Evolutionary conservation across 2,888 invertebrate species (phyloP), one percentile per base, ranked within the genome.

Genomic region (Bimastos eiseni): DNA sequence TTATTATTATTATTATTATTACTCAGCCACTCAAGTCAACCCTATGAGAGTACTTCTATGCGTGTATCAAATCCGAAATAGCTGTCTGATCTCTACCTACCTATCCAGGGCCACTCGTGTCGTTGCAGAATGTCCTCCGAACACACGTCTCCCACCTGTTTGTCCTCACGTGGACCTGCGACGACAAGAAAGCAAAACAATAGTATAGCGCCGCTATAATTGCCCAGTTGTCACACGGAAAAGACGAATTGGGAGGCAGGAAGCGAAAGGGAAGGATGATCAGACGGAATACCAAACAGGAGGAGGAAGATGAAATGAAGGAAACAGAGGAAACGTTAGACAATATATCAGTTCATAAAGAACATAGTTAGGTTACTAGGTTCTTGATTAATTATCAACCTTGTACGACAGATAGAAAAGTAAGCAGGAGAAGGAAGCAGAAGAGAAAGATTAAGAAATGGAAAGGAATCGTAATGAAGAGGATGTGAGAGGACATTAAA

Each of bases 91-190:
- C 24, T 55, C 11, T 70, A 1, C 83, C 3, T 49, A 90, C 90
- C 90, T 30, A 90, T 90, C 90, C 90, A 90, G n/a, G 84, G 90
- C 90, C 90, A 90, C 38, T 90, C 90, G 19, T 84, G 30, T 84
- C 84, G 70, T 30, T 90, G 90, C 90, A 90, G 70, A 15, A 84
- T 1, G 86, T 84, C 30, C 70, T 90, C 84, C 33, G 84, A 17
- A 37, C 90, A 90, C 55, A 38, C 83, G 38, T 84, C 49, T 70
- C n/a, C 90, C 19, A 36, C 8, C 37, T 84, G 90, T 38, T 83
- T 34, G 34, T 90, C 90, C 41, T 90, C 90, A 30, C 90, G 34
- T 17, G 84, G 36, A 37, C 90, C 90, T 90, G 37, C 21, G 37
- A 84, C 21, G 33, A 86, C 19, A 37, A 86, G 86, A 21, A 34